Base-by-base conservation (phyloP, 1,140 invertebrate species). In the Papilio xuthus region DNA sequence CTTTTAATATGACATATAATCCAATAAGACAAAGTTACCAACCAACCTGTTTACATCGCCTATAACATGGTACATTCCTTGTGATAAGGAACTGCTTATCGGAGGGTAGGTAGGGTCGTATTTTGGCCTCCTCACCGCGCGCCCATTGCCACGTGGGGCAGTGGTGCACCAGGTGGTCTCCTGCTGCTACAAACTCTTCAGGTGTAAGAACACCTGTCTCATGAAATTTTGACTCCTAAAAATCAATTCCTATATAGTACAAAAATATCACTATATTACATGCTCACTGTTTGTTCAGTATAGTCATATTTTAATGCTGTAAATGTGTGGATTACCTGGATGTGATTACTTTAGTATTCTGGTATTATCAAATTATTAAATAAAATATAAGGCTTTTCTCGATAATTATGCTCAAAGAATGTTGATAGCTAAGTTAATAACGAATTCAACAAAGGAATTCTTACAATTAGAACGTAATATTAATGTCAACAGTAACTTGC, bases 121-220 rank as follows among this genome's bases (percentile, higher is more conserved):
- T 94, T 94, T 97, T 97, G 10, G 96, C 94, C 86, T 98, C 97
- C 90, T 99, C 98, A 0, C 98, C 98, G 28, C 96, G 95, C 4
- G 98, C 96, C 99, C 99, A 99, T 87, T 99, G 98, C 99, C 99
- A 99, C 1, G 99, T 99, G 0, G 99, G 99, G 93, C 99, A 99
- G 92, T 99, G 99, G 94, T 99, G 99, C 0, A 99, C 99, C 26
- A 99, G 94, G 92, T 99, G 99, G 93, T 99, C 99, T 6, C 99
- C 99, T 77, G 99, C 99, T 71, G 97, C 98, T 1, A 99, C 95
- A 96, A 99, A 99, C 94, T 99, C 97, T 88, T 98, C 97, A 0
- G 97, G 97, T n/a, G 99, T 99, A 12, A 99, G 93, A 0, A 99
- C 98, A 56, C 99, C 99, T 70, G 99, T 99, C 94, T 99, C 99